Evolutionary conservation across 92 coral and sea anemone species (phyloP).

Genomic region (Heliopora coerulea): DNA sequence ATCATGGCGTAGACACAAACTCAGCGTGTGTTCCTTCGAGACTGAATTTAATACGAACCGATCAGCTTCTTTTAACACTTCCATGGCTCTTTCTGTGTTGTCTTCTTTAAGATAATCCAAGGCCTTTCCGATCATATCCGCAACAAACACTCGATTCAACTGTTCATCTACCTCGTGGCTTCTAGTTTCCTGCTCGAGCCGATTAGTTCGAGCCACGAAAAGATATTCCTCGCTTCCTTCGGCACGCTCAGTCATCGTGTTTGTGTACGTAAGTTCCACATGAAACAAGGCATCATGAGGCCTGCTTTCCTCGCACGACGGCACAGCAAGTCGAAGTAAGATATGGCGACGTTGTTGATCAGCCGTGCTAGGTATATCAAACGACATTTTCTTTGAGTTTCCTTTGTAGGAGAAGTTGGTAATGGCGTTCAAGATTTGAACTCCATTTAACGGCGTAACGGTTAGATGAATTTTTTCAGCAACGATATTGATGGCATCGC

Average conservation of each 20-base stretch:
- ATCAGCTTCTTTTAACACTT: background rate
- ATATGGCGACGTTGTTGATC: constrained; percentile 31
- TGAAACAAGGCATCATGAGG: constrained; percentile 18
- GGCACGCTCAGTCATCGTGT: constrained; percentile 29
- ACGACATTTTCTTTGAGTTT: background rate
- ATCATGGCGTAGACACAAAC: constrained; percentile 28
- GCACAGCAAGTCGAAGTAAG: constrained; percentile 19
- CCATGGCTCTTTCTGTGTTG: background rate
- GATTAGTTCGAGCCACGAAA: constrained; percentile 14
- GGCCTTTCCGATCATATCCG: constrained; percentile 7
- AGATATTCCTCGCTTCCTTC: constrained; percentile 36
- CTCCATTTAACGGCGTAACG: constrained; percentile 18
- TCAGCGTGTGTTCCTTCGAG: constrained; percentile 21
- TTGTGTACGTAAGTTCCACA: constrained; percentile 28
- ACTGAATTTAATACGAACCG: background rate
- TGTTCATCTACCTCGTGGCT: constrained; percentile 31
- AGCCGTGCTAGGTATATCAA: constrained; percentile 17
- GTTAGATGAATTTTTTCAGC: constrained; percentile 23
- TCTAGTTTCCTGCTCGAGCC: constrained; percentile 1
- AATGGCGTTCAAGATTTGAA: constrained; percentile 22
- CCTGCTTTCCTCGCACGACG: background rate
- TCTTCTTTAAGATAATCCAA: constrained; percentile 7
- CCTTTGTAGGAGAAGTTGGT: background rate
- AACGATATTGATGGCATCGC: constrained; percentile 29
- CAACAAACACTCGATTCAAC: constrained; percentile 25